phyloP scores from a whole-genome alignment of 2,888 invertebrate genomes.

The Chrysolina haemoptera region DNA sequence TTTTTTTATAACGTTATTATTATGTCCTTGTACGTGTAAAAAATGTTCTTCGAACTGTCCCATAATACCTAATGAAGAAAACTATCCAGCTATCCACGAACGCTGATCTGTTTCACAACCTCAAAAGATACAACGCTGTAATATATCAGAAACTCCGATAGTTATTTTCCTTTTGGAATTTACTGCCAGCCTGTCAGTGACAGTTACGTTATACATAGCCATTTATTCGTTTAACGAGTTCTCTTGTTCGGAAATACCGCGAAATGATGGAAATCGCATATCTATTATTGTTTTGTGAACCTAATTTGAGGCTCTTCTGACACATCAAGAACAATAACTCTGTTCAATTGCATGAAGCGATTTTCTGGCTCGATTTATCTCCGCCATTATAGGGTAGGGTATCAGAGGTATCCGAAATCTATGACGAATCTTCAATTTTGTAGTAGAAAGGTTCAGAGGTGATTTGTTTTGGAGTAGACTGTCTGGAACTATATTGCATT shows the following conservation, averaged over 20 bases:
- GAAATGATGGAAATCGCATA: neutral
- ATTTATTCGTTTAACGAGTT: neutral
- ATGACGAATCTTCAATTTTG: constrained; percentile 10
- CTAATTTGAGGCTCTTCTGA: neutral
- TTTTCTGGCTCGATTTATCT: neutral
- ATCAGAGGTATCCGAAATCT: constrained; percentile 22
- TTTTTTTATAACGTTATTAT: too few species aligned
- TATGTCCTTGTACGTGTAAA: too few species aligned
- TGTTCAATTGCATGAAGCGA: neutral
- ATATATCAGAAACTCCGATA: neutral
- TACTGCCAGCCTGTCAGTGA: neutral
- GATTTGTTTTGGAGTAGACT: too few species aligned
- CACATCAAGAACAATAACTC: neutral
- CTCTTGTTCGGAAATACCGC: neutral
- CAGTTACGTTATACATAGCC: neutral
- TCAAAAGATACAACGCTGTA: neutral
- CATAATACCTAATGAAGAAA: too few species aligned
- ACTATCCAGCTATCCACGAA: neutral
- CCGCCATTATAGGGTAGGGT: neutral
- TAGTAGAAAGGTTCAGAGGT: neutral
- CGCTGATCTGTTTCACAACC: neutral
- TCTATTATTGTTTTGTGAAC: constrained; percentile 8
- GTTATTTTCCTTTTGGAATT: neutral
- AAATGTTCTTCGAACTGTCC: too few species aligned
- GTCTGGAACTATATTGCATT: neutral